Percentiles rank a stretch among this genome's conserved stretches.
phyloP scores from a whole-genome alignment of 2,113 vertebrate genomes.

The Aspidoscelis tigris region DNA sequence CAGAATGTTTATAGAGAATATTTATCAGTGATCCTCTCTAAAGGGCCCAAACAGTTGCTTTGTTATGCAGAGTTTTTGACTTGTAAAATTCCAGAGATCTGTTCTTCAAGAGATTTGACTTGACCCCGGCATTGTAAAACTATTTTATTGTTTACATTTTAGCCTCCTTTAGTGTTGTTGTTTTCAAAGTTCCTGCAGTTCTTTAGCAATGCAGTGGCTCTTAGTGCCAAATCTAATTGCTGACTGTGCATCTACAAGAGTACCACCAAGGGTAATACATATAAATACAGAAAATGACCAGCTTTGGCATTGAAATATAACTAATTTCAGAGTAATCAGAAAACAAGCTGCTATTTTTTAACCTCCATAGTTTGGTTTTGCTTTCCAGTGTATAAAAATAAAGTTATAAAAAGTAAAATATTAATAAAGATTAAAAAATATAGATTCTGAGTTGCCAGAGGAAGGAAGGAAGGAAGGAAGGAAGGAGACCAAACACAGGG shows the following conservation, averaged over 20 bases:
- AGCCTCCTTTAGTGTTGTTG: slow-evolving; percentile 27
- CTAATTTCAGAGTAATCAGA: neutral
- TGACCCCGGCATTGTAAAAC: slow-evolving; percentile 34
- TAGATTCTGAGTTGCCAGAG: too few species aligned
- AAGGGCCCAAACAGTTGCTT: slow-evolving; percentile 14
- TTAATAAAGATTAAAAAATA: too few species aligned
- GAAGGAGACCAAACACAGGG: too few species aligned
- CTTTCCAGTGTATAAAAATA: too few species aligned
- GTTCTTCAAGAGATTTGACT: neutral
- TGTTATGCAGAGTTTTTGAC: neutral
- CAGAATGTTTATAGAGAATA: too few species aligned
- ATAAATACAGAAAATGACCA: slow-evolving; percentile 20
- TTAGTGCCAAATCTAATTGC: slow-evolving; percentile 31
- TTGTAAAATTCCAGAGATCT: slow-evolving; percentile 8
- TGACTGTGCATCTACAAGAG: neutral
- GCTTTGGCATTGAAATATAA: slow-evolving; percentile 35
- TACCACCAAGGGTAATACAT: neutral
- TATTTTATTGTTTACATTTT: slow-evolving; percentile 52
- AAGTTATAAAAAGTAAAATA: too few species aligned
- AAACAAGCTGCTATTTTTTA: slow-evolving; percentile 1
- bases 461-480: too few species aligned
- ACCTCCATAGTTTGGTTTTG: too few species aligned
- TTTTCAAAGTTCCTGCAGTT: slow-evolving; percentile 34
- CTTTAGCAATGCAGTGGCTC: slow-evolving; percentile 41
- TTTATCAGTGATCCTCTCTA: neutral